phyloP scores from a whole-genome alignment of 1,140 invertebrate genomes.

The Drosophila athabasca region DNA sequence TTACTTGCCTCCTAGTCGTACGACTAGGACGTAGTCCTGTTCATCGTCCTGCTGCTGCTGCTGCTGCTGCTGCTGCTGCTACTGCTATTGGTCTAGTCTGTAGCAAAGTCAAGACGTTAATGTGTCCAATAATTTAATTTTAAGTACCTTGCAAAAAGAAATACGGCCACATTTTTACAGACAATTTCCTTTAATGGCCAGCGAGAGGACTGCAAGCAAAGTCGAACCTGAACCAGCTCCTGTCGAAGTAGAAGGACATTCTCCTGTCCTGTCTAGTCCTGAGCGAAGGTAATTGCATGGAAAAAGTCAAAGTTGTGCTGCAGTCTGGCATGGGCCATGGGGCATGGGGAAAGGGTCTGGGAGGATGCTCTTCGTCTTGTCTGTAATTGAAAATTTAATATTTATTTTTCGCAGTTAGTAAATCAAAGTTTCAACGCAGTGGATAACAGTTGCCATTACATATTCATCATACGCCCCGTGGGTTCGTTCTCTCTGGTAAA shows the following conservation, averaged over 20 bases:
- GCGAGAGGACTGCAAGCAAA: slow-evolving; percentile 3
- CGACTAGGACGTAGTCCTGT: slow-evolving; percentile 28
- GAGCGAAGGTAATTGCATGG: slow-evolving; percentile 74
- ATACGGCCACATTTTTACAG: slow-evolving; percentile 81
- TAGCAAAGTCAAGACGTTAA: slow-evolving; percentile 78
- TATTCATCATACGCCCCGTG: slow-evolving; percentile 76
- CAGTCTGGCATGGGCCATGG: background rate
- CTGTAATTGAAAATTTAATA: slow-evolving; percentile 81
- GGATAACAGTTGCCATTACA: slow-evolving; percentile 72
- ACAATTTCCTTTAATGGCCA: slow-evolving; percentile 80
- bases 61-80: slow-evolving; percentile 6
- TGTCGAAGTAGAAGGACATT: slow-evolving; percentile 51
- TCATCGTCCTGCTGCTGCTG: slow-evolving; percentile 6
- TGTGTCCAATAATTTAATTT: slow-evolving; percentile 83
- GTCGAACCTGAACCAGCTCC: slow-evolving; percentile 41
- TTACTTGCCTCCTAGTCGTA: slow-evolving; percentile 53
- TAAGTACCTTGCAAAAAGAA: slow-evolving; percentile 82
- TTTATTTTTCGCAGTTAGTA: slow-evolving; percentile 82
- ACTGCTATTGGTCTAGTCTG: slow-evolving; percentile 12
- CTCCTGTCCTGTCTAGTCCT: slow-evolving; percentile 35
- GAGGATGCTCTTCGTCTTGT: background rate
- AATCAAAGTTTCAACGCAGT: slow-evolving; percentile 76
- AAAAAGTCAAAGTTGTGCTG: slow-evolving; percentile 62
- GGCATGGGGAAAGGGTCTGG: background rate
- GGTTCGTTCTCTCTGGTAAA: slow-evolving; percentile 1